Evolutionary conservation across 92 coral and sea anemone genomes (phyloP).

Genomic region (Micromussa lordhowensis): DNA sequence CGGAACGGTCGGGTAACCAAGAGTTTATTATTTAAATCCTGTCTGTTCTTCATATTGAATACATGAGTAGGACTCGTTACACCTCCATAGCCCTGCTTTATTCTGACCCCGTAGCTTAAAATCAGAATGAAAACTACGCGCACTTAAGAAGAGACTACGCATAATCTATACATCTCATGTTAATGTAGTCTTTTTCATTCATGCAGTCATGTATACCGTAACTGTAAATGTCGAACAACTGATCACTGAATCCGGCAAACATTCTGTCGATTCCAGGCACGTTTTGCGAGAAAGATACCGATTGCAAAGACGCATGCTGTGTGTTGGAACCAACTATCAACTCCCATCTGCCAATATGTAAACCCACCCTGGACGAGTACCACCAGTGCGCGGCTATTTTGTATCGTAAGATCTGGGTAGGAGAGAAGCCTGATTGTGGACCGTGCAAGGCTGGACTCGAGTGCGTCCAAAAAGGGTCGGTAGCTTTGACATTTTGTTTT

Average conservation of each 20-base stretch:
- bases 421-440: constrained; percentile 90
- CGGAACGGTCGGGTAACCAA: too few relatives aligned
- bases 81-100: too few relatives aligned
- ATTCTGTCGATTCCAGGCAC: constrained; percentile 60
- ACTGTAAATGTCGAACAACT: background rate
- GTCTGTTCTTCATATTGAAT: too few relatives aligned
- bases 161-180: too few relatives aligned
- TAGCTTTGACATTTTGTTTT: background rate
- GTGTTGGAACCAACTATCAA: constrained; percentile 87
- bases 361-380: constrained; percentile 78
- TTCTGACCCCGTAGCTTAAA: too few relatives aligned
- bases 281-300: constrained; percentile 84
- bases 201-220: background rate
- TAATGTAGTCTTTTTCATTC: too few relatives aligned
- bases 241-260: background rate
- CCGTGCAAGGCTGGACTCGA: constrained; percentile 85
- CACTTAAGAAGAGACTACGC: too few relatives aligned
- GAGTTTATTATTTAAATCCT: too few relatives aligned
- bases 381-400: constrained; percentile 86
- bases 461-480: constrained; percentile 88
- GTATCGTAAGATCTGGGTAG: constrained; percentile 85
- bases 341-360: constrained; percentile 75
- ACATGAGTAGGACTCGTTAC: too few relatives aligned
- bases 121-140: too few relatives aligned
- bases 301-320: constrained; percentile 82